phyloP scores from a whole-genome alignment of 2,888 invertebrate genomes.

The Leistus spinibarbis region DNA sequence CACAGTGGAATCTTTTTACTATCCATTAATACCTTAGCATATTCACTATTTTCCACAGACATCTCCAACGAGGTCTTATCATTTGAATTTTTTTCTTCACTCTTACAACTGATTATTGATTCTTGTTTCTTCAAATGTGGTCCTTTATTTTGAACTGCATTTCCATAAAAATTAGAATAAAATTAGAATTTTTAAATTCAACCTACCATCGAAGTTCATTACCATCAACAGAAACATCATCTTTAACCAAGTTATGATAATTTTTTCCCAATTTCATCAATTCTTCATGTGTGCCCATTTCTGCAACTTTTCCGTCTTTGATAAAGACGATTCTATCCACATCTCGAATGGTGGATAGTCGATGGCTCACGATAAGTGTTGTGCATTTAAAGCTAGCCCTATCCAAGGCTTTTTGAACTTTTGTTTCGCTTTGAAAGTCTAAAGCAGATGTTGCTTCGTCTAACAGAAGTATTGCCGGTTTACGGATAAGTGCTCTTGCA shows the following conservation, averaged over 20 bases:
- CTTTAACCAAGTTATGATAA: slow-evolving; percentile 71
- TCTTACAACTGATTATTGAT: slow-evolving; percentile 42
- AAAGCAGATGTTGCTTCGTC: slow-evolving; percentile 88
- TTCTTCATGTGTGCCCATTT: slow-evolving; percentile 76
- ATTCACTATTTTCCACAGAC: too few species aligned
- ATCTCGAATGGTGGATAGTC: slow-evolving; percentile 72
- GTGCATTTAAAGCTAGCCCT: slow-evolving; percentile 72
- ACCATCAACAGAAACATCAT: slow-evolving; percentile 61
- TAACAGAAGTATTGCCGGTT: slow-evolving; percentile 74
- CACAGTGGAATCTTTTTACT: slow-evolving; percentile 57
- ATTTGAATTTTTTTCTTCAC: slow-evolving; percentile 54
- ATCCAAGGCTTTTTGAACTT: slow-evolving; percentile 80
- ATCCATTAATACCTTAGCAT: slow-evolving; percentile 42
- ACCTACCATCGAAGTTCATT: too few species aligned
- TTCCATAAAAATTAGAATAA: too few species aligned
- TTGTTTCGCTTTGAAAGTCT: slow-evolving; percentile 79
- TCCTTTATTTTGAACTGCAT: too few species aligned
- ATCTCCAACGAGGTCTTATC: slow-evolving; percentile 48
- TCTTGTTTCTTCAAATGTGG: slow-evolving; percentile 28
- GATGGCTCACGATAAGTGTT: slow-evolving; percentile 77
- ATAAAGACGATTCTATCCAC: slow-evolving; percentile 74
- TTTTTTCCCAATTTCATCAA: slow-evolving; percentile 67
- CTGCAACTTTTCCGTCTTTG: slow-evolving; percentile 72
- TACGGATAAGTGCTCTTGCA: slow-evolving; percentile 77
- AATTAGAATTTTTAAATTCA: too few species aligned